Conservation (phyloP, 92 coral and sea anemone species). For the Paragorgia papillata region DNA sequence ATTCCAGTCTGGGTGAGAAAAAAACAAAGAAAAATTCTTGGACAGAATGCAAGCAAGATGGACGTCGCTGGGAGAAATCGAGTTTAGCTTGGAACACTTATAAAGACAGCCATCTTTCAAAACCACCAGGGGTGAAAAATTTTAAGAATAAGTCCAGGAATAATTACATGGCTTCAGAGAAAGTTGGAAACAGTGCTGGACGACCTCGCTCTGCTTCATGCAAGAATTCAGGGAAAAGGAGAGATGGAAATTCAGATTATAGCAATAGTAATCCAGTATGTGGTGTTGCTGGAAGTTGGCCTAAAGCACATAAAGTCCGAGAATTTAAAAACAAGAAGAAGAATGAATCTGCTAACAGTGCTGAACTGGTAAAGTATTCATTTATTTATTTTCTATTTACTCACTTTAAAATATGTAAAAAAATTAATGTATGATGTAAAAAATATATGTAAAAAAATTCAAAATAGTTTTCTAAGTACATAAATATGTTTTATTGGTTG, state of each 20-base stretch:
- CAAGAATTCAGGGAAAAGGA: constrained; percentile 10
- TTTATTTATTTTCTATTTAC: too few relatives aligned
- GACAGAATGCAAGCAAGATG: constrained; percentile 47
- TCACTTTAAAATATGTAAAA: too few relatives aligned
- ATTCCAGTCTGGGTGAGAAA: not conserved
- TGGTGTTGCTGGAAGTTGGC: constrained; percentile 22
- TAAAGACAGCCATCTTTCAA: constrained; percentile 74
- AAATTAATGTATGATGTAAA: too few relatives aligned
- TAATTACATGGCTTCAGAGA: not conserved
- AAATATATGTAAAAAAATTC: too few relatives aligned
- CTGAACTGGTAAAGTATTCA: constrained; percentile 25
- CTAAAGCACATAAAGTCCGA: constrained; percentile 16
- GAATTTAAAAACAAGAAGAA: constrained; percentile 10
- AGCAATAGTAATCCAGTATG: not conserved
- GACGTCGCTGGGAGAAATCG: constrained; percentile 90
- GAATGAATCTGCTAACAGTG: not conserved
- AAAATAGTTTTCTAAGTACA: too few relatives aligned
- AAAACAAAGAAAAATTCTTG: not conserved
- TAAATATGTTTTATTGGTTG: too few relatives aligned
- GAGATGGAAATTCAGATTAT: not conserved
- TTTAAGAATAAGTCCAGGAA: constrained; percentile 29
- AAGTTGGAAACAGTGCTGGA: not conserved
- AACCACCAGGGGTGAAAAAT: constrained; percentile 67
- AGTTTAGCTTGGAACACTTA: constrained; percentile 87
- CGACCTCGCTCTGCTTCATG: constrained; percentile 22